These are phyloP conservation scores for Coenonympha glycerion DNA, from an alignment of 2,888 invertebrate genomes.

Conservation along the genomic window DNA sequence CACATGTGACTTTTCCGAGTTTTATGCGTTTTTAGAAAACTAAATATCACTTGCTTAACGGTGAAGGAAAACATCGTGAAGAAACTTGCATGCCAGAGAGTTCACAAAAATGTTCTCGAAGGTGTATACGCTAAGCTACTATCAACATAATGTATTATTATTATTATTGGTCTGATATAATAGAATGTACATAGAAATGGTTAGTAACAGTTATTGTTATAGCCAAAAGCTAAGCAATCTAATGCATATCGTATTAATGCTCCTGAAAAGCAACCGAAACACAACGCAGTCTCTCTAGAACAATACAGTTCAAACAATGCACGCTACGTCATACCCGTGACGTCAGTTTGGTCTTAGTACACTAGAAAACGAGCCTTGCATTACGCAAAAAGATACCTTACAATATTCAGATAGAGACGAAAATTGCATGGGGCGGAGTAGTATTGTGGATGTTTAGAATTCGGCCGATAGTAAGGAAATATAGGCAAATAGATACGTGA, in stretches of 20 bases:
- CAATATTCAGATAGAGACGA: background rate
- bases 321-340: conserved; percentile 29
- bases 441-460: conserved; percentile 20
- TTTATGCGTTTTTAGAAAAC: too few species aligned
- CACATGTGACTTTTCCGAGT: too few species aligned
- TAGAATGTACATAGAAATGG: too few species aligned
- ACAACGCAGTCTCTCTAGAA: conserved; percentile 26
- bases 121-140: too few species aligned
- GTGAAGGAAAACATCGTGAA: too few species aligned
- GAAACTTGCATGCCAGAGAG: too few species aligned
- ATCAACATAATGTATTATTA: too few species aligned
- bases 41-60: too few species aligned
- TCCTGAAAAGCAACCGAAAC: conserved; percentile 22
- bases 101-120: too few species aligned
- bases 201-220: conserved; percentile 2
- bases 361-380: background rate
- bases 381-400: conserved; percentile 3
- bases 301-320: conserved; percentile 31
- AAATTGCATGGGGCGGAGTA: background rate
- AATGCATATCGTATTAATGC: conserved; percentile 23
- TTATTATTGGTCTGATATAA: too few species aligned
- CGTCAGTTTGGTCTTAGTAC: conserved; percentile 25
- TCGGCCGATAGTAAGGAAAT: conserved; percentile 25
- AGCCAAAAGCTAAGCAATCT: conserved; percentile 5
- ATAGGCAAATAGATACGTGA: conserved; percentile 31